Evolutionary conservation across 2,113 vertebrate genomes (phyloP), one percentile per base, ranked within the genome.

Genomic region (Limnothrissa miodon): DNA sequence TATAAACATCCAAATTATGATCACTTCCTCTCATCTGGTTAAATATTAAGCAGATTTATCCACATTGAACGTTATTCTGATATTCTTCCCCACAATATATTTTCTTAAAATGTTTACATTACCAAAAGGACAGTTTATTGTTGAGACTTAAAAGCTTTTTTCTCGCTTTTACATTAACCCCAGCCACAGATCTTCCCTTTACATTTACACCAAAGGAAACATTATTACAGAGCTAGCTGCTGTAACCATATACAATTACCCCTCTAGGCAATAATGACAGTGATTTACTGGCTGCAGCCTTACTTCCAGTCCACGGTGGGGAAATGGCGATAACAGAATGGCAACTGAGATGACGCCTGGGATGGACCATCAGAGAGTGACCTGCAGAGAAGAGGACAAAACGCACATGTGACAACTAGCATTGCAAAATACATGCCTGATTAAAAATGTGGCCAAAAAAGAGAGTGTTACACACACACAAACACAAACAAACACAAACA

Each of bases 191-290:
- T 56, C 51, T 56, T 23, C 19, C 51, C 51, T 56, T 56, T 56
- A 56, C 51, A 23, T 90, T 89, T 56, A 21, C 83, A 80, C 87
- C 85, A 87, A 80, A 89, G 88, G 66, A 81, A 86, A 85, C 90
- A 87, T 94, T 92, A 94, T 94, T 94, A 94, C 87, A 94, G 92
- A 92, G 89, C 81, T 86, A 83, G 86, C 79, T 51, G 74, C 83
- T 87, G 81, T 90, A 92, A 93, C 91, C 91, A 86, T 92, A 92
- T 91, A 90, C 82, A 81, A 94, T 94, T 93, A 94, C 89, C 84
- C 82, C 82, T 90, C 85, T 66, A 89, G 90, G 90, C 92, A 88
- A 78, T 92, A 93, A 93, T 94, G 88, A 93, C 84, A 87, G 85
- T 86, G 90, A 93, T 86, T 92, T 90, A 89, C 90, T 89, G 87